A percentile compares a stretch with the other conserved stretches of the same genome.
Conservation (phyloP, 2,888 invertebrate species). For the Panopea generosa region DNA sequence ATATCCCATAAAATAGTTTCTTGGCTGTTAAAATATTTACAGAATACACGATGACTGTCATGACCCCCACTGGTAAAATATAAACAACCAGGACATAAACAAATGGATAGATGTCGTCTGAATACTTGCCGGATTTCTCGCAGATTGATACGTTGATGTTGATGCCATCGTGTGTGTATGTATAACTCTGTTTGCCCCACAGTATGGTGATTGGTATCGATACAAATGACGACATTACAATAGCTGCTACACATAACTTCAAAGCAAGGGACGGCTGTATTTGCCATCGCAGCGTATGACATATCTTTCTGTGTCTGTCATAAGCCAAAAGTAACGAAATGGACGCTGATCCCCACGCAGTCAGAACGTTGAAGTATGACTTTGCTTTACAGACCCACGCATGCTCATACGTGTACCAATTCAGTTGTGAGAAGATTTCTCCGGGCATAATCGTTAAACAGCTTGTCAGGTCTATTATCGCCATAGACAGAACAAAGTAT, state of each 20-base stretch:
- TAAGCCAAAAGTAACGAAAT: slow-evolving; percentile 43
- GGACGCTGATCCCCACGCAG: slow-evolving; percentile 46
- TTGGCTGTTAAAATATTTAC: slow-evolving; percentile 32
- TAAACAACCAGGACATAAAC: slow-evolving; percentile 28
- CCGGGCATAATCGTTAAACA: slow-evolving; percentile 51
- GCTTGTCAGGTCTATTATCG: slow-evolving; percentile 47
- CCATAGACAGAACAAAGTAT: slow-evolving; percentile 46
- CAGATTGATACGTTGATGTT: slow-evolving; percentile 41
- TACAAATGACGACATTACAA: slow-evolving; percentile 18
- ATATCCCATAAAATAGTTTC: slow-evolving; percentile 18
- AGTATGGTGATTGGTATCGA: slow-evolving; percentile 27
- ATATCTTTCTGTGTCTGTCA: slow-evolving; percentile 51
- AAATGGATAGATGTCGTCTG: slow-evolving; percentile 21
- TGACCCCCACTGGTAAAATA: slow-evolving; percentile 29
- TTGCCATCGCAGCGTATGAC: slow-evolving; percentile 40
- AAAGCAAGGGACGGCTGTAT: slow-evolving; percentile 30
- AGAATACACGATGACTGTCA: slow-evolving; percentile 1
- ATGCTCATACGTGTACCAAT: slow-evolving; percentile 50
- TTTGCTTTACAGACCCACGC: slow-evolving; percentile 53
- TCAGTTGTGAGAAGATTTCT: slow-evolving; percentile 48
- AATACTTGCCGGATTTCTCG: slow-evolving; percentile 28
- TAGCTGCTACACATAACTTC: slow-evolving; percentile 12
- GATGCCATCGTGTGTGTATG: not conserved
- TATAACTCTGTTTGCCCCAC: slow-evolving; percentile 42
- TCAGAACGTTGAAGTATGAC: slow-evolving; percentile 54